Base-by-base conservation (phyloP, 2,888 invertebrate species). In the Rhimphoctona megacephalus region DNA sequence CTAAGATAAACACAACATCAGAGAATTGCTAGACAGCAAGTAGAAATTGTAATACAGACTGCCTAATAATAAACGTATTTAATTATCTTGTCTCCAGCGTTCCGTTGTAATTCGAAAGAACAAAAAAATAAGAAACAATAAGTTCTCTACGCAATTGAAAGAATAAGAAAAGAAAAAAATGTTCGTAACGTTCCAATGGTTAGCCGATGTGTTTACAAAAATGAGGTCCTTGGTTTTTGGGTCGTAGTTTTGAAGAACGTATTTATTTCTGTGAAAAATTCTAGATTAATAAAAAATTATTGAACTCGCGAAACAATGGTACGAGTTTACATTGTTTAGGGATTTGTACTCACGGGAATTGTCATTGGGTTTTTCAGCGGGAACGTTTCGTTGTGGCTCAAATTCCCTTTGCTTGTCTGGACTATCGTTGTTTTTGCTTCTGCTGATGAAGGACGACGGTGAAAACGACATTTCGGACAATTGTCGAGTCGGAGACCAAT, bases 21-120 rank as follows among this genome's bases (percentile, higher is more conserved):
- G 69, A 78, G 8, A 78, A 79, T 76, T 81, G 80, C 86, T 77
- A 52, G 57, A 67, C 78, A 66, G 86, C 83, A 74, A 86, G 61
- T 86, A 86, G 86, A 84, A 64, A 84, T 73, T 86, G 86, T 86
- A 88, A 87, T 73, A 87, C 86, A 87, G 88, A 89, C 89, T 89
- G 89, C 85, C 88, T 88, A 89, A 88, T 89, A 90, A 90, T 90
- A 88, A 89, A 88, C 86, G 74, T 88, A 89, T 90, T 90, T 89
- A 89, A 88, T 84, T 86, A 89, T 83, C 77, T 85, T 22, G 73
- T 78, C 61, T 85, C 33, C 25, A 70, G 64, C 61, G 54, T 82
- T 54, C 46, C 11, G 11, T 39, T 46, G 54, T 64, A 54, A 54
- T 85, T 69, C 25, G 39, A 33, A 61, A 54, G 22, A 54, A n/a